Base-by-base conservation (phyloP, 2,113 vertebrate genomes). In the Setophaga petechia region DNA sequence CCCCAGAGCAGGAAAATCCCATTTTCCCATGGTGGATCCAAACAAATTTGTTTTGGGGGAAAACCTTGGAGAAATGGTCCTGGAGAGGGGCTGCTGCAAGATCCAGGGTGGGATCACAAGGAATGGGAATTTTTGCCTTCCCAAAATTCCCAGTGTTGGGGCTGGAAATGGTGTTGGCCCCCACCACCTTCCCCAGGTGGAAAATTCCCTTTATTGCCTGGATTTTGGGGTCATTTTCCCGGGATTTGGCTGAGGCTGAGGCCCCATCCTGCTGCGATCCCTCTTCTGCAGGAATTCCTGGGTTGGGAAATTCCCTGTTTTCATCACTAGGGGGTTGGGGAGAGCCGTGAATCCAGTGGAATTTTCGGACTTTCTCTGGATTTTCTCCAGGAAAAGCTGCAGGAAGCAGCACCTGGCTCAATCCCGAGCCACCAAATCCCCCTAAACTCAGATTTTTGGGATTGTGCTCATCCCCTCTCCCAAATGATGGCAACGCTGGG, bases 281-380 rank as follows among this genome's bases (percentile, higher is more conserved):
- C 41, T n/a, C 15, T 54, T 51, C 75, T 24, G 31, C 31, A 1
- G 1, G 30, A 47, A 5, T 33, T 66, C 43, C 47, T 63, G 46
- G 47, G 4, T 43, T 59, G 73, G 49, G 80, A 68, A 91, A 55
- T 91, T 69, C 76, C 91, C 41, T 3, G 0, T 18, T 30, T 73
- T 25, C 25, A 15, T 61, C 96, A 5, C 93, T 96, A 94, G 96
- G 79, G 91, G 96, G 91, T 44, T 47, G 89, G 76, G 80, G 37
- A 94, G 93, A 69, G 93, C 93, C 31, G n/a, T 67, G 39, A 54
- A 90, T 79, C 15, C 52, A 1, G 12, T 0, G 5, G 55, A 12
- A 33, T 6, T 39, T 71, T 43, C 10, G 27, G 67, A 7, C 11
- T 37, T 37, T 37, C 37, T 37, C 37, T 9, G 5, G 10, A 1